Percentiles rank a stretch among this genome's conserved stretches.
phyloP scores from a whole-genome alignment of 2,113 vertebrate species.

The Vimba vimba region DNA sequence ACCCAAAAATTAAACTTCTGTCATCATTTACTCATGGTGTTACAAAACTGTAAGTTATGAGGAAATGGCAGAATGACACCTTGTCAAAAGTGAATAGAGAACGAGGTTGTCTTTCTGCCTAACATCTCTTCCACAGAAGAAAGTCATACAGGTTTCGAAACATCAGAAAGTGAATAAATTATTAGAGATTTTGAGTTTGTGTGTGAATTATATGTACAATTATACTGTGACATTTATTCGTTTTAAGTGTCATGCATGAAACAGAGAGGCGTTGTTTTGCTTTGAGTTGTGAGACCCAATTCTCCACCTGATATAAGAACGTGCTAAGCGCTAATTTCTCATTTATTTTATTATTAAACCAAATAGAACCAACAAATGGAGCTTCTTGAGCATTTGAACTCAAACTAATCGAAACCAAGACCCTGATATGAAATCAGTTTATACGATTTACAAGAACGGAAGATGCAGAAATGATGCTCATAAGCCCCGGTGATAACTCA shows the following conservation, averaged over 20 bases:
- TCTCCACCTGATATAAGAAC: conserved; percentile 27
- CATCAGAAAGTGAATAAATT: too few relatives aligned
- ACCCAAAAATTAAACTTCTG: background rate
- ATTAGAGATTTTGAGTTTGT: too few relatives aligned
- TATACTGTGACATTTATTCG: background rate
- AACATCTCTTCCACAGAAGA: background rate
- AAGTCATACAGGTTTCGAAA: background rate
- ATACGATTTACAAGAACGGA: background rate
- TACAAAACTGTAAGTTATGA: background rate
- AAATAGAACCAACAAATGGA: background rate
- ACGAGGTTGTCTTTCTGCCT: background rate
- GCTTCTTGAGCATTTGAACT: background rate
- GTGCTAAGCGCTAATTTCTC: background rate
- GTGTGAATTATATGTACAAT: too few relatives aligned
- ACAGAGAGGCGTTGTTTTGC: conserved; percentile 6
- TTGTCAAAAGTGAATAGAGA: background rate
- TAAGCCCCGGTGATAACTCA: conserved; percentile 27
- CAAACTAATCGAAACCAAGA: background rate
- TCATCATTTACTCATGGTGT: background rate
- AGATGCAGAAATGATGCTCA: background rate
- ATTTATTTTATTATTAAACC: background rate
- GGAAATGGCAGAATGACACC: background rate
- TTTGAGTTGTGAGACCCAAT: background rate
- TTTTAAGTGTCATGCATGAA: background rate
- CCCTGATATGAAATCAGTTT: background rate